Evolutionary conservation across 2,888 invertebrate genomes (phyloP).

Genomic region (Alloplasta piceator): DNA sequence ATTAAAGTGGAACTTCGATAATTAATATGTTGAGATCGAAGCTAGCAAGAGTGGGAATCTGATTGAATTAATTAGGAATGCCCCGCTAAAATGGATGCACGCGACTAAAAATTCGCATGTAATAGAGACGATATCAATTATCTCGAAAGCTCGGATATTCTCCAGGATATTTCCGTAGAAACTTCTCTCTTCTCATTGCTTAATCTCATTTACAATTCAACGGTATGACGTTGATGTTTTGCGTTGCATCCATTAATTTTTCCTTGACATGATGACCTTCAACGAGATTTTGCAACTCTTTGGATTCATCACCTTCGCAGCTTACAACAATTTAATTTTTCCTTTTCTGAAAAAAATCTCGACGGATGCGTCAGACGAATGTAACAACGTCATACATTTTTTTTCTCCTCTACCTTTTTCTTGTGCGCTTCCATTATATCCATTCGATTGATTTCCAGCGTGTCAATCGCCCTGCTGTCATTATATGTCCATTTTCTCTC

Average conservation of each 20-base stretch:
- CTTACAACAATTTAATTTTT: too few relatives aligned
- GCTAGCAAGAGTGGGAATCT: too few relatives aligned
- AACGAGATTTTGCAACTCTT: too few relatives aligned
- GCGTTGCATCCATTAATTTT: conserved; percentile 13
- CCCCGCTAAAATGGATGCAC: background rate
- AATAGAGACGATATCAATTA: conserved; percentile 35
- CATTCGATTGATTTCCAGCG: conserved; percentile 1
- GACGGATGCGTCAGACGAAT: background rate
- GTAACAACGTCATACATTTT: too few relatives aligned
- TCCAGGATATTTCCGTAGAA: background rate
- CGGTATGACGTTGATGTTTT: conserved; percentile 4
- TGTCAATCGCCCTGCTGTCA: background rate
- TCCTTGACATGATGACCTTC: too few relatives aligned
- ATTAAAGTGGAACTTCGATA: too few relatives aligned
- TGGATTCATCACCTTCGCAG: too few relatives aligned
- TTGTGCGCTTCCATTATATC: conserved; percentile 10
- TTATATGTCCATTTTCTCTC: background rate
- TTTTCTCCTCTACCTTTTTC: background rate
- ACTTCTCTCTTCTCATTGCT: background rate
- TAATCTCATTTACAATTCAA: conserved; percentile 30
- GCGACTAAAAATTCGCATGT: conserved; percentile 27
- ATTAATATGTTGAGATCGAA: too few relatives aligned
- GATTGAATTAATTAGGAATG: too few relatives aligned
- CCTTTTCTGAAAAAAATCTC: conserved; percentile 28
- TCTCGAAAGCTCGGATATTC: conserved; percentile 26